Conservation (phyloP, 2,888 invertebrate genomes). For the Pammene aurita region DNA sequence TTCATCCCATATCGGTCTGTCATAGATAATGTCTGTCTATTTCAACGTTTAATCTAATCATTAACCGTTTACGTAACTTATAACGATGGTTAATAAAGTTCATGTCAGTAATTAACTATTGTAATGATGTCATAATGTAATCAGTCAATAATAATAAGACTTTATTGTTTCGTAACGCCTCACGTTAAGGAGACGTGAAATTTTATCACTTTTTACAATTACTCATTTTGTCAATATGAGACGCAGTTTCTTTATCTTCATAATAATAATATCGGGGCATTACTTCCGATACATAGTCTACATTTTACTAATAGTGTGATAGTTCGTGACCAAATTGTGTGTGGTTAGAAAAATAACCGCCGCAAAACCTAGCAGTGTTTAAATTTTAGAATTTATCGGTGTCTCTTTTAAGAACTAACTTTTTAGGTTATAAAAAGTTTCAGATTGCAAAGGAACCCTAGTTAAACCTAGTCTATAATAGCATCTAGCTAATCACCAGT, state of each 20-base stretch:
- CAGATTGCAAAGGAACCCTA: no score
- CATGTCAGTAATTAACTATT: slow-evolving; percentile 17
- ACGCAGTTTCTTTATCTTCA: slow-evolving; percentile 25
- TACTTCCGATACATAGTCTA: slow-evolving; percentile 8
- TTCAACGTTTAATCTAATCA: slow-evolving; percentile 21
- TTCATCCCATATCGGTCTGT: slow-evolving; percentile 10
- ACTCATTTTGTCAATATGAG: slow-evolving; percentile 22
- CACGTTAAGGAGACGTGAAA: slow-evolving; percentile 18
- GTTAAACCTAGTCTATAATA: background rate
- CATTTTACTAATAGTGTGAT: slow-evolving; percentile 10
- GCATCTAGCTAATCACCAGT: slow-evolving; percentile 5
- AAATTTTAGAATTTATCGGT: no score
- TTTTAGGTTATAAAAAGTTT: no score
- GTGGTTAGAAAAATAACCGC: background rate
- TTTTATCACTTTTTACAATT: slow-evolving; percentile 15
- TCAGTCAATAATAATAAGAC: slow-evolving; percentile 16
- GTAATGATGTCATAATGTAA: slow-evolving; percentile 38
- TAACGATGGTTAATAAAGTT: slow-evolving; percentile 16
- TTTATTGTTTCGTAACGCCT: slow-evolving; percentile 5
- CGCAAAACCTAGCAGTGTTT: no score
- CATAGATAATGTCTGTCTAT: slow-evolving; percentile 12
- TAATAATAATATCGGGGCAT: slow-evolving; percentile 25
- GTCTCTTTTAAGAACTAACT: no score
- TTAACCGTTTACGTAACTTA: slow-evolving; percentile 9
- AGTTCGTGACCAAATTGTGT: background rate